Conservation (phyloP, 2,888 invertebrate genomes). For the Hydropsyche betteni region DNA sequence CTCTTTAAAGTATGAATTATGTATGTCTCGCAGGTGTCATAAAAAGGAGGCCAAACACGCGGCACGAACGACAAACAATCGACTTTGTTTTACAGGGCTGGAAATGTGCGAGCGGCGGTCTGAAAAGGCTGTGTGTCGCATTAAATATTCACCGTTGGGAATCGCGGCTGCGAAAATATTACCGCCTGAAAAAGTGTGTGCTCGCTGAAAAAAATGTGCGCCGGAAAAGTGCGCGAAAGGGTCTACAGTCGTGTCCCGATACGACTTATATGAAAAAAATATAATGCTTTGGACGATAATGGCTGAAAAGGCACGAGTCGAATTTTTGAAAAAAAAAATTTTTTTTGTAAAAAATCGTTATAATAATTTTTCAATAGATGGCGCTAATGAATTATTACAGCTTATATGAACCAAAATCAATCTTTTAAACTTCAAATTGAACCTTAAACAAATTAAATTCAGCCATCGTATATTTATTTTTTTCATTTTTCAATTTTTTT, state of each 20-base stretch:
- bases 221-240: not conserved
- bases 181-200: not conserved
- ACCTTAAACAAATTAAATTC: too few relatives aligned
- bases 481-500: too few relatives aligned
- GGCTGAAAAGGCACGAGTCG: too few relatives aligned
- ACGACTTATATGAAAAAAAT: not conserved
- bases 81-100: constrained; percentile 24
- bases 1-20: constrained; percentile 15
- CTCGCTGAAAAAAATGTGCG: not conserved
- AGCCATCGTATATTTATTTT: too few relatives aligned
- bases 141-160: constrained; percentile 17
- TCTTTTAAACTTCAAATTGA: too few relatives aligned
- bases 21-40: constrained; percentile 23
- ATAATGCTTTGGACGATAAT: too few relatives aligned
- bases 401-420: too few relatives aligned
- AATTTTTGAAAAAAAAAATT: too few relatives aligned
- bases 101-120: not conserved
- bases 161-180: constrained; percentile 2
- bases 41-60: constrained; percentile 17
- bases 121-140: not conserved
- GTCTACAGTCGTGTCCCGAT: not conserved
- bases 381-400: too few relatives aligned
- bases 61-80: constrained; percentile 20
- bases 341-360: too few relatives aligned
- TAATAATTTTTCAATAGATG: too few relatives aligned